Conservation (phyloP, 2,888 invertebrate genomes). For the Drosophila hamatofila region DNA sequence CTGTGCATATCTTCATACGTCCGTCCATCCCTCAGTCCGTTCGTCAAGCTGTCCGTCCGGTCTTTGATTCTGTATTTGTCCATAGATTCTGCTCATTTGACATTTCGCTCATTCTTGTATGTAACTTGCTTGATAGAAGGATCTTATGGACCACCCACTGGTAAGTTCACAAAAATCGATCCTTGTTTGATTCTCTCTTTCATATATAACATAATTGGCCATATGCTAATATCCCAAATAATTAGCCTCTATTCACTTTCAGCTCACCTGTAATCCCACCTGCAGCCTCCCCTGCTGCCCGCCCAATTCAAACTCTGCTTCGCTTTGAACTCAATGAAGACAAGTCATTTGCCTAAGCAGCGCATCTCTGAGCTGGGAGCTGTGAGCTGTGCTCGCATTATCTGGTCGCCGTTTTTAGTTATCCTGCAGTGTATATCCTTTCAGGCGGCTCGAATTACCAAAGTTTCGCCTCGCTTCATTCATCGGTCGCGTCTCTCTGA, state of each 20-base stretch:
- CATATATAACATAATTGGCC: background rate
- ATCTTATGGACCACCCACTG: too few relatives aligned
- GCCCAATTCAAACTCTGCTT: background rate
- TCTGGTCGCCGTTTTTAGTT: conserved; percentile 20
- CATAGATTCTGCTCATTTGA: too few relatives aligned
- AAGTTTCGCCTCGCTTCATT: conserved; percentile 45
- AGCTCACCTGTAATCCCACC: background rate
- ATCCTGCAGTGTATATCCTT: conserved; percentile 63
- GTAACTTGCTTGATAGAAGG: too few relatives aligned
- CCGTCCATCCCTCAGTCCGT: too few relatives aligned
- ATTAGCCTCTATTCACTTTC: background rate
- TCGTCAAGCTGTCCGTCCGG: too few relatives aligned
- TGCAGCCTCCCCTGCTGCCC: background rate
- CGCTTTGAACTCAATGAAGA: background rate
- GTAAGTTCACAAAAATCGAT: too few relatives aligned
- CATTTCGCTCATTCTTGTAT: too few relatives aligned
- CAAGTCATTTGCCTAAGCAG: conserved; percentile 9
- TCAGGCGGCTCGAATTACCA: conserved; percentile 64
- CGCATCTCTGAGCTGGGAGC: background rate
- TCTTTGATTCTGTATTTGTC: too few relatives aligned
- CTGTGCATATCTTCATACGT: too few relatives aligned
- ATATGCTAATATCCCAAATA: background rate
- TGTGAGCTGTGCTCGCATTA: conserved; percentile 4
- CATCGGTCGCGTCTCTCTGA: conserved; percentile 56
- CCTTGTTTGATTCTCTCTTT: background rate